phyloP scores from a whole-genome alignment of 2,797 vertebrate species.

The Okamejei kenojei region DNA sequence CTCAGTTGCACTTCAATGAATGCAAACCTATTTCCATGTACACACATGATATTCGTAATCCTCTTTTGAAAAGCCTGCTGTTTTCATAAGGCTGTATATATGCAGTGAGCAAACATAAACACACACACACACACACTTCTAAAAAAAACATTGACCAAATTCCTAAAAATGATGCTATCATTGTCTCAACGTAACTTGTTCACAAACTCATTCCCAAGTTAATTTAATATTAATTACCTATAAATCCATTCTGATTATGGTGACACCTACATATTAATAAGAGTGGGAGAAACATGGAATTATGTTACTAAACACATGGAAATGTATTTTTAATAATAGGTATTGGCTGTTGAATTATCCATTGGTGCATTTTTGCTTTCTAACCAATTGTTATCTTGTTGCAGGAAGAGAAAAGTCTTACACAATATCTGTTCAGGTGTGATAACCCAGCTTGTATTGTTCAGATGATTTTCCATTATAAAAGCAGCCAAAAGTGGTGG shows the following conservation, averaged over 20 bases:
- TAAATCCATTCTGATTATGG: neutral
- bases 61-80: neutral
- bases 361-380: neutral
- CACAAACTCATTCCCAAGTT: neutral
- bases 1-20: neutral
- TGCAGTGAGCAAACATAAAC: neutral
- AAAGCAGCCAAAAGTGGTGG: slow-evolving; percentile 46
- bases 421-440: slow-evolving; percentile 45
- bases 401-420: slow-evolving; percentile 41
- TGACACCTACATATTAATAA: neutral
- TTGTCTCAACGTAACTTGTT: neutral
- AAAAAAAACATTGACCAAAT: neutral
- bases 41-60: neutral
- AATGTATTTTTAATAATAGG: neutral
- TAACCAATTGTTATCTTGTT: slow-evolving; percentile 38
- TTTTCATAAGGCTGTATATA: neutral
- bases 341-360: neutral
- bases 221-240: slow-evolving; percentile 7
- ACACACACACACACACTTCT: neutral
- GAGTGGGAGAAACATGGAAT: slow-evolving; percentile 8
- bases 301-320: slow-evolving; percentile 22
- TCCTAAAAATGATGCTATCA: neutral
- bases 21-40: neutral
- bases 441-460: slow-evolving; percentile 44
- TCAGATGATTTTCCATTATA: slow-evolving; percentile 46